Conservation (phyloP, 2,797 vertebrate species). For the Malurus leucopterus region DNA sequence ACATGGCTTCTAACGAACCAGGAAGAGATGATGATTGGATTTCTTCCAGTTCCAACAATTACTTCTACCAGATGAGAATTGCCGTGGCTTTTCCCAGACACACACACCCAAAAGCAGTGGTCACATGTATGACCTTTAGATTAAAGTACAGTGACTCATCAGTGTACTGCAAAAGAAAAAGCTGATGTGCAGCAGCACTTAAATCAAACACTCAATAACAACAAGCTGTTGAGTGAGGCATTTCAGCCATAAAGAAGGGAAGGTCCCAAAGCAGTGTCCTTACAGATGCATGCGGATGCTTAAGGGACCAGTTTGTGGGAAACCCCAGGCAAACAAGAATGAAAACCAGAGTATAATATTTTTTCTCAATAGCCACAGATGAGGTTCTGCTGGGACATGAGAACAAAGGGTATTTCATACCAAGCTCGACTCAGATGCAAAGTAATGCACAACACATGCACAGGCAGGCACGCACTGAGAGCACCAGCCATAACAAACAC, state of each 20-base stretch:
- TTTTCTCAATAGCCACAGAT: neutral
- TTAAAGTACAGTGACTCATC: conserved; percentile 19
- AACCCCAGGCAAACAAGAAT: neutral
- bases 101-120: neutral
- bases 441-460: neutral
- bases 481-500: neutral
- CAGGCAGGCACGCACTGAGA: neutral
- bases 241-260: neutral
- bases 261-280: neutral
- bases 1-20: neutral
- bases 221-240: neutral
- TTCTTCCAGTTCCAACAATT: conserved; percentile 22
- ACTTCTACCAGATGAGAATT: conserved; percentile 13
- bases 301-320: neutral
- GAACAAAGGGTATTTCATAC: neutral
- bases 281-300: neutral
- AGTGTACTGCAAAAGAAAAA: neutral
- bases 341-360: neutral
- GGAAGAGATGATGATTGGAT: neutral
- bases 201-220: neutral
- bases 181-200: neutral
- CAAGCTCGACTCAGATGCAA: neutral
- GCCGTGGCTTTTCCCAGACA: neutral
- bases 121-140: conserved; percentile 15
- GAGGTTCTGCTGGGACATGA: neutral